These are phyloP conservation scores for Eonycteris spelaea DNA, from an alignment of 2,113 vertebrate species.

Conservation along the genomic window DNA sequence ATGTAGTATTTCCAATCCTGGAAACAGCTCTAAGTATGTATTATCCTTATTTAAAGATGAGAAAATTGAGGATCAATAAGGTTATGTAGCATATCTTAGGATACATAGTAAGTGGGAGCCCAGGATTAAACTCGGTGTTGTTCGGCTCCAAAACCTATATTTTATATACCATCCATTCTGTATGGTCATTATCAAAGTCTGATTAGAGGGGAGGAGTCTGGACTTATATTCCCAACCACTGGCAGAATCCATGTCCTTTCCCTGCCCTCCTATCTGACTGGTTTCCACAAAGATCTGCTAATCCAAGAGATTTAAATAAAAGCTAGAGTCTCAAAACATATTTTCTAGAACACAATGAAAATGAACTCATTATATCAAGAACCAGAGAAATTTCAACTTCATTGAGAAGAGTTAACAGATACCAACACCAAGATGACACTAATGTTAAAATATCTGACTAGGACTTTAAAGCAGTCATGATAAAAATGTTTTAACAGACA, in stretches of 20 bases:
- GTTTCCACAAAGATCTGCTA: background rate
- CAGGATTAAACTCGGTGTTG: background rate
- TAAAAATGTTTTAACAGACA: background rate
- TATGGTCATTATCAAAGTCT: background rate
- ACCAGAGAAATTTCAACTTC: background rate
- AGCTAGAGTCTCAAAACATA: background rate
- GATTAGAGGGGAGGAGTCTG: background rate
- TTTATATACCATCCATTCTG: background rate
- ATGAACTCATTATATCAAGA: background rate
- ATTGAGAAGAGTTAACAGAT: background rate
- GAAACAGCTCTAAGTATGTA: background rate
- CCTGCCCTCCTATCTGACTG: background rate
- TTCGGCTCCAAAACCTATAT: background rate
- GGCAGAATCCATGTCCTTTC: background rate
- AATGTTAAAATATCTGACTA: background rate
- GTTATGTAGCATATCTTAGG: background rate
- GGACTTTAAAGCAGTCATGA: too few species aligned
- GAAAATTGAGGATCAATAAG: background rate
- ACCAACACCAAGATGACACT: background rate
- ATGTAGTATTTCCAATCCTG: background rate
- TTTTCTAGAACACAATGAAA: background rate
- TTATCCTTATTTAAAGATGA: background rate
- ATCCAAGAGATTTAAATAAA: background rate
- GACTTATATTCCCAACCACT: background rate
- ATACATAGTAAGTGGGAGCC: background rate